Conservation (phyloP, 2,113 vertebrate species). For the Cathartes aura region DNA sequence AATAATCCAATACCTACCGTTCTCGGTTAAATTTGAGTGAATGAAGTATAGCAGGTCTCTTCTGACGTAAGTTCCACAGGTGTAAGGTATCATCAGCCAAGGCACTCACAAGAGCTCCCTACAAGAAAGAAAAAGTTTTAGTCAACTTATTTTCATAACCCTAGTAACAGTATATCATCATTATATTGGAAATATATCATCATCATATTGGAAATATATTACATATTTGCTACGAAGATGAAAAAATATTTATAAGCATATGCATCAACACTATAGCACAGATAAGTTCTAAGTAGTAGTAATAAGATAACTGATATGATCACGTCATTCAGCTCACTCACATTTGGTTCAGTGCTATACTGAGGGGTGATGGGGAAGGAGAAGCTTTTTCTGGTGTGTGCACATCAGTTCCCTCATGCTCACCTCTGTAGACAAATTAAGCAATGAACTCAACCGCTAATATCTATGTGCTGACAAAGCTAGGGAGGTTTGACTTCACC, state of each 20-base stretch:
- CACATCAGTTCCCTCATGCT: not conserved
- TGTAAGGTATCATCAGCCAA: conserved; percentile 98
- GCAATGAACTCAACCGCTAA: not conserved
- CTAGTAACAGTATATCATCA: not conserved
- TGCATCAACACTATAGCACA: not conserved
- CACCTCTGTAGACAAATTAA: not conserved
- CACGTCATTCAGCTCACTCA: not conserved
- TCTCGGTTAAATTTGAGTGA: conserved; percentile 98
- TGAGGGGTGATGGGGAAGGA: not conserved
- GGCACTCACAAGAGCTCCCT: conserved; percentile 99
- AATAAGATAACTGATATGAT: not conserved
- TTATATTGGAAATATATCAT: not conserved
- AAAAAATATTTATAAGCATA: not conserved
- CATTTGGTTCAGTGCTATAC: not conserved
- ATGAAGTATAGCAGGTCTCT: conserved; percentile 96
- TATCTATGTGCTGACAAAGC: not conserved
- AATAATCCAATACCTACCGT: conserved; percentile 80
- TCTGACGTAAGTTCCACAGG: conserved; percentile 98
- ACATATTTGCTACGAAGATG: not conserved
- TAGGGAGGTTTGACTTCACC: not conserved
- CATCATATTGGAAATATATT: not conserved
- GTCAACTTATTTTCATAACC: not conserved
- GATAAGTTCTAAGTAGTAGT: fast-evolving
- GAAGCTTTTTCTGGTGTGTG: not conserved
- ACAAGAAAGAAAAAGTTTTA: not conserved